Base-by-base conservation (phyloP, 2,797 vertebrate species). In the Anisognathus igniventris region DNA sequence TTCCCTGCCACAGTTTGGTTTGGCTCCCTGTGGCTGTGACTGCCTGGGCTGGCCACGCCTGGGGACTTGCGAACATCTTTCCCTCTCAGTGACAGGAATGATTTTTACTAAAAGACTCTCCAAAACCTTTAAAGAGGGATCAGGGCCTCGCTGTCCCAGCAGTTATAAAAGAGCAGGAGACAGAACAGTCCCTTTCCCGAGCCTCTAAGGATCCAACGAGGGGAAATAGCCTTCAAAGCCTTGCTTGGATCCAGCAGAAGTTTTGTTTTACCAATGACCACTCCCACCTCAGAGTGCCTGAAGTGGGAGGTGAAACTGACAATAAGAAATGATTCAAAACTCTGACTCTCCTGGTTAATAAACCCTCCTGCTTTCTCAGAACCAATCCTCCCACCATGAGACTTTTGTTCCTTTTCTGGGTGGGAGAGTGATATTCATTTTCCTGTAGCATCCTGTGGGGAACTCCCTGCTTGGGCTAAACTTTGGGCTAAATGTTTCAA, bases 251-350 rank as follows among this genome's bases (percentile, higher is more conserved):
- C 50, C 95, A 61, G 22, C 33, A 50, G 4, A n/a, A 64, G 9
- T 77, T 90, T 27, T 42, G 42, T 7, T 84, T 92, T 15, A 56
- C 25, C 68, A 33, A 3, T 7, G 28, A 8, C 22, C 3, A 40
- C 39, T 82, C 23, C 70, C 65, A 56, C 8, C 37, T 71, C 16
- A 2, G 40, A 24, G 53, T 6, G 28, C 5, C 64, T 39, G 54
- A 21, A n/a, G 47, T 5, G 33, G 56, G 25, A 70, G 40, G 39
- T 10, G 60, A 51, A 62, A 35, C n/a, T 51, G 54, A 12, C 35
- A 9, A 0, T 6, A 9, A 50, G 28, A 13, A 57, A 37, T 21
- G 3, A 33, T 4, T 51, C 54, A n/a, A 57, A 90, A 7, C 1
- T 13, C 1, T 13, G 39, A 28, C 12, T 58, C 21, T 48, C n/a